phyloP scores from a whole-genome alignment of 2,888 invertebrate species.

The Arge pagana region DNA sequence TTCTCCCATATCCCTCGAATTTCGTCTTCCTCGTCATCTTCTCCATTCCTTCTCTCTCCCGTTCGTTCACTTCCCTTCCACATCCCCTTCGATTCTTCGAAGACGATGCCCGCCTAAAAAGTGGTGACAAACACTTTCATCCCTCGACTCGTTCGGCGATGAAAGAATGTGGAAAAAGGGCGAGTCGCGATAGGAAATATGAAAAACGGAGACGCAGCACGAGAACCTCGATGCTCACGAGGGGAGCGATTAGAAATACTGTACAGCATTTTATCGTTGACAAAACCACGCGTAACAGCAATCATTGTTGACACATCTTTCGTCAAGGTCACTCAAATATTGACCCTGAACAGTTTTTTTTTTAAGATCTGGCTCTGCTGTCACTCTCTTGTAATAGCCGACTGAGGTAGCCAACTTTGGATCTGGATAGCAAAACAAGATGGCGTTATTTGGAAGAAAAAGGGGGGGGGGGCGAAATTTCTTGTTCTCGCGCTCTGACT shows the following conservation, averaged over 20 bases:
- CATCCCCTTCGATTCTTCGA: neutral
- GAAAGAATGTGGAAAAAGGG: constrained; percentile 13
- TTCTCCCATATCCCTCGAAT: constrained; percentile 18
- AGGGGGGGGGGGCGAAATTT: too few species aligned
- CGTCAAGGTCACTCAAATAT: too few species aligned
- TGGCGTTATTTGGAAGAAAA: too few species aligned
- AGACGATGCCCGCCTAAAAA: neutral
- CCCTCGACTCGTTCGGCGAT: constrained; percentile 8
- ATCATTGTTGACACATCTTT: too few species aligned
- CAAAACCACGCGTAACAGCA: too few species aligned
- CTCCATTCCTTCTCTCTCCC: neutral
- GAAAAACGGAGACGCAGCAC: constrained; percentile 12
- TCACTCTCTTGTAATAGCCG: too few species aligned
- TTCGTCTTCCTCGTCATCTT: neutral
- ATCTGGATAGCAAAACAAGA: too few species aligned
- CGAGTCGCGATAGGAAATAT: constrained; percentile 9
- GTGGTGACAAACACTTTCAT: constrained; percentile 12
- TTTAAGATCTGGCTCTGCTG: too few species aligned
- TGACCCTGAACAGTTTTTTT: too few species aligned
- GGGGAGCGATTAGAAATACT: constrained; percentile 22
- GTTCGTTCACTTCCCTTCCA: neutral
- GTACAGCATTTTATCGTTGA: too few species aligned
- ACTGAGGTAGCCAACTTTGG: too few species aligned
- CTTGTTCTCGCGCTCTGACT: too few species aligned
- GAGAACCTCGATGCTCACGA: constrained; percentile 6